A percentile compares a stretch with the other conserved stretches of the same genome.
phyloP scores from a whole-genome alignment of 2,888 invertebrate genomes.

The Xestobium rufovillosum region DNA sequence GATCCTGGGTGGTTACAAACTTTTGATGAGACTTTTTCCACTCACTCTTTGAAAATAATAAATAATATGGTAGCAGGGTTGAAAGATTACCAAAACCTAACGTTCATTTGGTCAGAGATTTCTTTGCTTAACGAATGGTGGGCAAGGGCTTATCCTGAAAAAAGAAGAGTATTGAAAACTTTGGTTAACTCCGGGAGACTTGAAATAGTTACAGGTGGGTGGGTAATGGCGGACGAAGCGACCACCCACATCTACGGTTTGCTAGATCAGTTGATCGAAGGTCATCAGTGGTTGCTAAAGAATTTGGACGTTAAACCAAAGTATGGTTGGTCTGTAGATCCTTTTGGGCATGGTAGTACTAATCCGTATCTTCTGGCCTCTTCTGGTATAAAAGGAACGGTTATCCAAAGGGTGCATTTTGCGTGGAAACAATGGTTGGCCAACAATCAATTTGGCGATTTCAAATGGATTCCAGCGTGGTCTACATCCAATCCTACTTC shows the following conservation, averaged over 20 bases:
- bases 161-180: constrained; percentile 68
- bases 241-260: constrained; percentile 82
- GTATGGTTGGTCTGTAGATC: constrained; percentile 93
- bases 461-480: constrained; percentile 87
- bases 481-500: constrained; percentile 33
- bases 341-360: constrained; percentile 93
- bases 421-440: constrained; percentile 95
- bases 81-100: constrained; percentile 80
- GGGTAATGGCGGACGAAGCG: constrained; percentile 97
- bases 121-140: constrained; percentile 87
- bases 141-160: constrained; percentile 82
- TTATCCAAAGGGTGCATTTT: constrained; percentile 91
- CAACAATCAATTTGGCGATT: constrained; percentile 77
- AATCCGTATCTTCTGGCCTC: constrained; percentile 82
- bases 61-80: constrained; percentile 89
- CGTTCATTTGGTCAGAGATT: constrained; percentile 92
- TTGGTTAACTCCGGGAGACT: constrained; percentile 76
- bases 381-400: constrained; percentile 78
- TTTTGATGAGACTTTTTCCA: constrained; percentile 89
- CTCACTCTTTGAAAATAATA: constrained; percentile 81
- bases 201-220: constrained; percentile 88
- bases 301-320: constrained; percentile 74
- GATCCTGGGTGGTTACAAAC: constrained; percentile 98
- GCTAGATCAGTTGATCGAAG: constrained; percentile 87
- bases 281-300: constrained; percentile 84